A percentile compares a stretch with the other conserved stretches of the same genome.
phyloP scores from a whole-genome alignment of 2,113 vertebrate species.

The Cairina moschata region DNA sequence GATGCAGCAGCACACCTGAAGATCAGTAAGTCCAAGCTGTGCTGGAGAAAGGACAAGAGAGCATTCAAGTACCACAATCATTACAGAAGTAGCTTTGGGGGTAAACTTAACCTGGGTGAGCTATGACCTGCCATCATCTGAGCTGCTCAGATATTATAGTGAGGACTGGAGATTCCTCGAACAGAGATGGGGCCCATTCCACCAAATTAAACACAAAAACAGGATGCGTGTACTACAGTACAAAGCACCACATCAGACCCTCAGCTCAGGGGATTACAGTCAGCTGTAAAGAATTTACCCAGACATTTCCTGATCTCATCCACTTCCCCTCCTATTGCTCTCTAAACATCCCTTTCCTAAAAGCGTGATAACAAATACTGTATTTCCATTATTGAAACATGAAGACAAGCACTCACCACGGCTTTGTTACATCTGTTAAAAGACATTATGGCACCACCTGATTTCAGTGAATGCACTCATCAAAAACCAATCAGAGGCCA shows the following conservation, averaged over 20 bases:
- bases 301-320: slow-evolving; percentile 27
- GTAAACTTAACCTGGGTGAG: neutral
- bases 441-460: neutral
- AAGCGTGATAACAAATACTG: neutral
- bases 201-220: neutral
- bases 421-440: neutral
- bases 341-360: slow-evolving; percentile 41
- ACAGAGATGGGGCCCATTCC: neutral
- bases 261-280: neutral
- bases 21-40: neutral
- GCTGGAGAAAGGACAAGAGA: neutral
- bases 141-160: neutral
- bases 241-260: neutral
- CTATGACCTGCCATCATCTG: neutral
- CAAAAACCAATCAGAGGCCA: neutral
- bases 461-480: neutral
- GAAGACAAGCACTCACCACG: neutral
- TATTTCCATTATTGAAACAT: neutral
- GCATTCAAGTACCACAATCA: neutral
- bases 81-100: neutral
- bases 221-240: neutral
- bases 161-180: neutral
- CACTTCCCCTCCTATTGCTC: neutral
- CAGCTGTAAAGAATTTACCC: slow-evolving; percentile 34
- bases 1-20: neutral